phyloP scores from a whole-genome alignment of 2,888 invertebrate genomes.

The Drosophila incognita region DNA sequence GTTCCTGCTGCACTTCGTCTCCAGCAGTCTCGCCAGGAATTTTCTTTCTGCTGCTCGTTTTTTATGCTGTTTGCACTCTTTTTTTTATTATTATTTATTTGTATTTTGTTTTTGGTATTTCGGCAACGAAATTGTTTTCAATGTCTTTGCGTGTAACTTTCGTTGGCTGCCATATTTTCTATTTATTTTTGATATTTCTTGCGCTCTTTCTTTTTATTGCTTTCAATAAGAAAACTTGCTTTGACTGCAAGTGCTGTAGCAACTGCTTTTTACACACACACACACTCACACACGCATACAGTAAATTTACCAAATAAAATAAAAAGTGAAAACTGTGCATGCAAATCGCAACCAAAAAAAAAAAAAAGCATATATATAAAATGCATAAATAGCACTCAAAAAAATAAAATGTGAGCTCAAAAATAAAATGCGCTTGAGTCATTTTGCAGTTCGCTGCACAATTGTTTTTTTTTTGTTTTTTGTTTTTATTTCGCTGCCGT shows the following conservation, averaged over 20 bases:
- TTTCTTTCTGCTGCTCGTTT: slow-evolving; percentile 33
- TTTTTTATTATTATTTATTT: slow-evolving; percentile 19
- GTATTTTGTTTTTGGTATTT: slow-evolving; percentile 5
- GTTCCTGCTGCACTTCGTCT: slow-evolving; percentile 20
- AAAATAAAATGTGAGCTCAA: slow-evolving; percentile 25
- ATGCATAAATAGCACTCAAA: slow-evolving; percentile 40
- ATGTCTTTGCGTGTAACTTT: slow-evolving; percentile 65
- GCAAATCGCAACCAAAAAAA: slow-evolving; percentile 31
- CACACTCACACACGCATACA: slow-evolving; percentile 1
- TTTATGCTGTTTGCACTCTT: slow-evolving; percentile 23
- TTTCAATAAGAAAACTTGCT: slow-evolving; percentile 63
- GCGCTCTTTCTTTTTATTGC: slow-evolving; percentile 29
- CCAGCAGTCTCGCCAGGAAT: slow-evolving; percentile 54
- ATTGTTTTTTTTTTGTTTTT: slow-evolving; percentile 23
- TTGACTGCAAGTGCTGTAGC: slow-evolving; percentile 41
- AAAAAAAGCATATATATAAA: slow-evolving; percentile 6
- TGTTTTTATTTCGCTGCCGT: slow-evolving; percentile 27
- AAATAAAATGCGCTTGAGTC: slow-evolving; percentile 44
- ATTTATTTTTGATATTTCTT: slow-evolving; percentile 40
- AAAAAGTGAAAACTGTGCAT: slow-evolving; percentile 60
- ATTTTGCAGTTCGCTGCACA: slow-evolving; percentile 47
- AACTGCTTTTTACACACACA: slow-evolving; percentile 18
- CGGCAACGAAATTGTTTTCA: slow-evolving; percentile 57
- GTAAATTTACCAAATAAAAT: slow-evolving; percentile 18
- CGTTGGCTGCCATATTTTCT: slow-evolving; percentile 53